phyloP scores from a whole-genome alignment of 2,797 vertebrate genomes.

The Gymnopithys bicolor region DNA sequence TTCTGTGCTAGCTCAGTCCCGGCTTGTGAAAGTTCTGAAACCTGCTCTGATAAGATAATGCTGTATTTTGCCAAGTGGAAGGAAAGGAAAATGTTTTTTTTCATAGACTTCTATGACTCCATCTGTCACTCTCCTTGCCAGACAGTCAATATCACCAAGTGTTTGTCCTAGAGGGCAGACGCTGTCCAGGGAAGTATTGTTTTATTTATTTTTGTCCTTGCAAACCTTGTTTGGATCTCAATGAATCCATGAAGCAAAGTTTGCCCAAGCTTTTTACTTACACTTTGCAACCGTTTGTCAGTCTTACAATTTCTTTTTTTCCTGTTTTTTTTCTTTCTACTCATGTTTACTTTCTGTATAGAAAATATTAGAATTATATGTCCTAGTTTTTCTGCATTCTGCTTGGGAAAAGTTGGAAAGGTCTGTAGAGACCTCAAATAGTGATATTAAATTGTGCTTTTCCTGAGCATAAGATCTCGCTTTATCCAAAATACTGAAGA shows the following conservation, averaged over 20 bases:
- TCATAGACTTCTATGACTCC: not conserved
- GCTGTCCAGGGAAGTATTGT: not conserved
- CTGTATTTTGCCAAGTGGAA: not conserved
- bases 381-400: not conserved
- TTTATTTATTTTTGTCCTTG: conserved; percentile 8
- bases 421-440: not conserved
- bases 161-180: conserved; percentile 27
- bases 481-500: not conserved
- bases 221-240: not conserved
- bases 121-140: not conserved
- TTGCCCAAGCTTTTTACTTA: not conserved
- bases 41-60: not conserved
- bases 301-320: not conserved
- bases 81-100: not conserved
- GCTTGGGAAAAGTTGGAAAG: not conserved
- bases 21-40: not conserved
- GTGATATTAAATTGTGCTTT: not conserved
- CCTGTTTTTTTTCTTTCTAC: not conserved
- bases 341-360: not conserved
- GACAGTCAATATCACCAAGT: not conserved
- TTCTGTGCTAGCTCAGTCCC: not conserved
- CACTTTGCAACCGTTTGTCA: not conserved
- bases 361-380: not conserved
- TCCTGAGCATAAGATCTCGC: not conserved
- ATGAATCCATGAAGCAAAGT: not conserved